Conservation (phyloP, 2,888 invertebrate genomes). For the Conchocele bisecta region DNA sequence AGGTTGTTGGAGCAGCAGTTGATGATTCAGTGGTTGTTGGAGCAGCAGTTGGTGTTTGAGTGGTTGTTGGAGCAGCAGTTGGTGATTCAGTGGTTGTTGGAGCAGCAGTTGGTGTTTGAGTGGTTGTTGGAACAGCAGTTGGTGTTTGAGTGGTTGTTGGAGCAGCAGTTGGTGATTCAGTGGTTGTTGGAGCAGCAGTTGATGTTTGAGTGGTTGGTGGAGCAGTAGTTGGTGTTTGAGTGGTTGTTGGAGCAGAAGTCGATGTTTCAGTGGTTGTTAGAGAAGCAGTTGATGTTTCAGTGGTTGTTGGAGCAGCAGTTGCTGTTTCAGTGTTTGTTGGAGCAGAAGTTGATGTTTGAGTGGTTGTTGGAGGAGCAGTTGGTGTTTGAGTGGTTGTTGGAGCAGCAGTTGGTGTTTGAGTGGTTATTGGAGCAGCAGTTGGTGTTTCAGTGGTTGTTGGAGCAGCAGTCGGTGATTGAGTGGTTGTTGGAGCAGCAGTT, state of each 20-base stretch:
- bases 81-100: background rate
- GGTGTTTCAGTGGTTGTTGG: constrained; percentile 21
- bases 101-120: background rate
- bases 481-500: background rate
- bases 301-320: constrained; percentile 9
- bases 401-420: constrained; percentile 12
- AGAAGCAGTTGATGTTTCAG: constrained; percentile 18
- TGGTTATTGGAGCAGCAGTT: constrained; percentile 18
- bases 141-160: constrained; percentile 3
- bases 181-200: background rate
- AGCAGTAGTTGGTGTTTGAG: constrained; percentile 20
- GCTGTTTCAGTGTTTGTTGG: constrained; percentile 8
- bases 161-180: background rate
- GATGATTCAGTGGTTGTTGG: background rate
- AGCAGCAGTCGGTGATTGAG: background rate
- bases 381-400: constrained; percentile 19
- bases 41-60: background rate
- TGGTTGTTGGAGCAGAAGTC: constrained; percentile 5
- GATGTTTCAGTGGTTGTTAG: constrained; percentile 11
- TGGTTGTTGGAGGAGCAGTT: constrained; percentile 16
- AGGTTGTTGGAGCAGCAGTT: background rate
- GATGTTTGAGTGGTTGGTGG: constrained; percentile 1
- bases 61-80: constrained; percentile 3
- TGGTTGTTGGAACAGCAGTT: constrained; percentile 1
- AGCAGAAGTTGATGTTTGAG: constrained; percentile 1